Conservation (phyloP, 2,113 vertebrate species). For the Chelonoidis abingdonii region DNA sequence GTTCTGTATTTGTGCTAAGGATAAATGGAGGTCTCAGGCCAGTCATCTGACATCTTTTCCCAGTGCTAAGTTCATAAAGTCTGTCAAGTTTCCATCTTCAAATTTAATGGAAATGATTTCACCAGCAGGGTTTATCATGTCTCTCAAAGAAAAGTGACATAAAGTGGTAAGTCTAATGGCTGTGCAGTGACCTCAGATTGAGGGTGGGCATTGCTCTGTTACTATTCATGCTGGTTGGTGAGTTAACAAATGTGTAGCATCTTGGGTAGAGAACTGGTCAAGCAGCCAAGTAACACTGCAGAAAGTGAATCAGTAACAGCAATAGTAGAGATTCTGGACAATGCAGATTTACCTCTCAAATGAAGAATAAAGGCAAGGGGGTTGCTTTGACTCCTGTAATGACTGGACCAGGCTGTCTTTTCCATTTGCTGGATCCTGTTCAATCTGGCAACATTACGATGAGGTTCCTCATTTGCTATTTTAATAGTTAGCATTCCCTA, state of each 20-base stretch:
- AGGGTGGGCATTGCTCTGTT: rapidly evolving
- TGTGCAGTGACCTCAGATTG: rapidly evolving
- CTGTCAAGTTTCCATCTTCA: neutral
- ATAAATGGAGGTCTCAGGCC: neutral
- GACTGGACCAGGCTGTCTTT: neutral
- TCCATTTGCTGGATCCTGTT: slow-evolving; percentile 19
- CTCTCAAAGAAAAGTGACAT: neutral
- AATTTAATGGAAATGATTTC: neutral
- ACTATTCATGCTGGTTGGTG: neutral
- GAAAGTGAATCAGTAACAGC: neutral
- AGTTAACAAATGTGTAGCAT: neutral
- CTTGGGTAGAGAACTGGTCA: neutral
- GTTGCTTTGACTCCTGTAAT: neutral
- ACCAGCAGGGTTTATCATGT: neutral
- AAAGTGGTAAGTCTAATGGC: neutral
- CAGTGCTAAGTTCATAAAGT: neutral
- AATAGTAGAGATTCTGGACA: slow-evolving; percentile 37
- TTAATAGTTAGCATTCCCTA: neutral
- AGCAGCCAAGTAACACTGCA: neutral
- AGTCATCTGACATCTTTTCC: neutral
- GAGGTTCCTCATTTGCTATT: slow-evolving; percentile 50
- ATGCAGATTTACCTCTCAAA: slow-evolving; percentile 26
- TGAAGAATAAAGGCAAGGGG: neutral
- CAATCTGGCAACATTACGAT: slow-evolving; percentile 18
- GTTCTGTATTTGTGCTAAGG: neutral